A percentile compares a stretch with the other conserved stretches of the same genome.
phyloP scores from a whole-genome alignment of 2,888 invertebrate species.

The Metellina segmentata region DNA sequence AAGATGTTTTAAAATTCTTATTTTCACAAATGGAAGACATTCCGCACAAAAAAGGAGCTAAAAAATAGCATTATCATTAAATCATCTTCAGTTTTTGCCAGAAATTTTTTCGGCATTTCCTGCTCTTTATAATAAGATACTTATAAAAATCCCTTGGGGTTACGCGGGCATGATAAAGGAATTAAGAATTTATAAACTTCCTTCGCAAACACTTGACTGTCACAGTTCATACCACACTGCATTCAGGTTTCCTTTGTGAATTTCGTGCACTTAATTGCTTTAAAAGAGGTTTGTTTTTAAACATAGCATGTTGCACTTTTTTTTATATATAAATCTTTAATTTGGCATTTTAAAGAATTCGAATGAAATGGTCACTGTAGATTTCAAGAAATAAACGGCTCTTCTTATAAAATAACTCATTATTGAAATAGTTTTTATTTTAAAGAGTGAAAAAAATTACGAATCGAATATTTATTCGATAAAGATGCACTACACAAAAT shows the following conservation, averaged over 20 bases:
- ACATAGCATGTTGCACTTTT: background rate
- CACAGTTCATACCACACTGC: background rate
- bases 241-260: background rate
- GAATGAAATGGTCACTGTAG: no score
- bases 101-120: background rate
- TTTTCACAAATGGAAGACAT: conserved; percentile 7
- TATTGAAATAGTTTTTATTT: no score
- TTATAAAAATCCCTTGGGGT: background rate
- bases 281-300: background rate
- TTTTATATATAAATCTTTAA: background rate
- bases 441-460: no score
- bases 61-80: conserved; percentile 30
- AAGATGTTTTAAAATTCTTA: conserved; percentile 6
- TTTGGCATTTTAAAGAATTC: background rate
- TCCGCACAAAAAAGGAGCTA: background rate
- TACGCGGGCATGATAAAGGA: background rate
- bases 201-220: background rate
- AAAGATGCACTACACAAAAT: no score
- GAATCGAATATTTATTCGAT: no score
- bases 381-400: no score
- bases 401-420: no score
- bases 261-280: background rate
- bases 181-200: conserved; percentile 1
- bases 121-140: background rate
- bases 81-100: conserved; percentile 14